A percentile compares a stretch with the other conserved stretches of the same genome.
These are phyloP conservation scores for Horisme vitalbata DNA, from an alignment of 2,888 invertebrate species.

Conservation along the genomic window DNA sequence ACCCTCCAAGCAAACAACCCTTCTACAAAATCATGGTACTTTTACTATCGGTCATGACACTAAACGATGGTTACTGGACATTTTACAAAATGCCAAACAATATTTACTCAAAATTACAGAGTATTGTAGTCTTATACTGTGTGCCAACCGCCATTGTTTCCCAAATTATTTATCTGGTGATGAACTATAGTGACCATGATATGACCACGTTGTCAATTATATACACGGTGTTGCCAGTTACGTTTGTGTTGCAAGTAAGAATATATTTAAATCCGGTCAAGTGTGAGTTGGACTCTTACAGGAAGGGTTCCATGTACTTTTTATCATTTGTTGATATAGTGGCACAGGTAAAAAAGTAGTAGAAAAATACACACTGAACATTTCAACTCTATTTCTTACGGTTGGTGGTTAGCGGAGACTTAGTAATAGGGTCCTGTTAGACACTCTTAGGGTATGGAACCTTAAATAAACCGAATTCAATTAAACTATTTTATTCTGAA, in stretches of 20 bases:
- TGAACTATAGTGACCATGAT: constrained; percentile 19
- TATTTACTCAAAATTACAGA: constrained; percentile 6
- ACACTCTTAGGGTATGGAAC: too few species aligned
- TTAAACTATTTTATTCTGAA: too few species aligned
- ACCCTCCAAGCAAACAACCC: constrained; percentile 25
- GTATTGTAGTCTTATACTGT: not conserved
- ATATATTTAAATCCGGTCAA: too few species aligned
- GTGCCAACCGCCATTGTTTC: constrained; percentile 4
- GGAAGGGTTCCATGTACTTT: too few species aligned
- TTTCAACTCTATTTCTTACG: too few species aligned
- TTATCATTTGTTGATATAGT: too few species aligned
- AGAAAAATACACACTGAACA: too few species aligned
- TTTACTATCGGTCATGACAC: constrained; percentile 1
- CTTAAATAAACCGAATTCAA: too few species aligned
- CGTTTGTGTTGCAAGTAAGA: constrained; percentile 19
- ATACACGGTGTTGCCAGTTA: constrained; percentile 16
- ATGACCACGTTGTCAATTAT: constrained; percentile 23
- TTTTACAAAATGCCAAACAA: constrained; percentile 21
- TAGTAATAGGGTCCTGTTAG: too few species aligned
- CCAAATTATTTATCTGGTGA: constrained; percentile 16
- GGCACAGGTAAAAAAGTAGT: too few species aligned
- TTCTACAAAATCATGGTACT: constrained; percentile 27
- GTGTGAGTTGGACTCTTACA: too few species aligned
- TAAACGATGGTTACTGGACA: constrained; percentile 13
- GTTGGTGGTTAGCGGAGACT: too few species aligned